Conservation (phyloP, 2,888 invertebrate genomes). For the Ethmia dodecea region DNA sequence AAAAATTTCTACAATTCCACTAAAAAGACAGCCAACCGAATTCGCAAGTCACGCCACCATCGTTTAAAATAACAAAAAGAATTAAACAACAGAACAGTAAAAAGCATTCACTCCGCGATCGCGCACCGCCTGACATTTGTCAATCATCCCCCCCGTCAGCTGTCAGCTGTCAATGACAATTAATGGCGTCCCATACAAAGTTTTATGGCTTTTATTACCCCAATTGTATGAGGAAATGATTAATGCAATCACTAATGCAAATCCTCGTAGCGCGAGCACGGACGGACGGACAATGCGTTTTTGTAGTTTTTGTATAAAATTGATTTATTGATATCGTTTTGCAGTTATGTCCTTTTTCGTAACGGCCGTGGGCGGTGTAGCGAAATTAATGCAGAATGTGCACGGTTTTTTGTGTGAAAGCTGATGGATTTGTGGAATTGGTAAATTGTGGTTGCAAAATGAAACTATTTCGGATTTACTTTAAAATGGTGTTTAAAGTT, state of each 20-base stretch:
- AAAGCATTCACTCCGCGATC: conserved; percentile 35
- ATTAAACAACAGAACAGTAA: conserved; percentile 31
- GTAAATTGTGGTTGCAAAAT: too few relatives aligned
- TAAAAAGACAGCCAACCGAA: too few relatives aligned
- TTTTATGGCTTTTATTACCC: conserved; percentile 70
- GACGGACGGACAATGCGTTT: too few relatives aligned
- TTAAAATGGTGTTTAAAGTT: too few relatives aligned
- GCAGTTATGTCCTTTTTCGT: conserved; percentile 39
- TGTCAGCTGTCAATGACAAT: conserved; percentile 75
- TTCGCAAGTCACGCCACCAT: conserved; percentile 39
- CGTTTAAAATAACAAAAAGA: conserved; percentile 31
- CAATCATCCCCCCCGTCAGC: conserved; percentile 51
- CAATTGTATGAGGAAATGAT: conserved; percentile 67
- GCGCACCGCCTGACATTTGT: conserved; percentile 68
- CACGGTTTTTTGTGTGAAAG: background rate
- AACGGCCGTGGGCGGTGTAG: conserved; percentile 44
- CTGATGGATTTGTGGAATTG: too few relatives aligned
- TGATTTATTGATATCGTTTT: conserved; percentile 60
- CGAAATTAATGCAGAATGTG: conserved; percentile 26
- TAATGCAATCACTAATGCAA: conserved; percentile 76
- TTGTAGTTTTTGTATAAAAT: conserved; percentile 59
- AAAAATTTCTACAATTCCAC: too few relatives aligned
- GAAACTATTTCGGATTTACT: too few relatives aligned
- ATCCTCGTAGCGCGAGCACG: conserved; percentile 60
- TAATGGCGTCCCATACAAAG: conserved; percentile 69